Evolutionary conservation across 2,113 vertebrate species (phyloP).

Genomic region (Myrmecophaga tridactyla): DNA sequence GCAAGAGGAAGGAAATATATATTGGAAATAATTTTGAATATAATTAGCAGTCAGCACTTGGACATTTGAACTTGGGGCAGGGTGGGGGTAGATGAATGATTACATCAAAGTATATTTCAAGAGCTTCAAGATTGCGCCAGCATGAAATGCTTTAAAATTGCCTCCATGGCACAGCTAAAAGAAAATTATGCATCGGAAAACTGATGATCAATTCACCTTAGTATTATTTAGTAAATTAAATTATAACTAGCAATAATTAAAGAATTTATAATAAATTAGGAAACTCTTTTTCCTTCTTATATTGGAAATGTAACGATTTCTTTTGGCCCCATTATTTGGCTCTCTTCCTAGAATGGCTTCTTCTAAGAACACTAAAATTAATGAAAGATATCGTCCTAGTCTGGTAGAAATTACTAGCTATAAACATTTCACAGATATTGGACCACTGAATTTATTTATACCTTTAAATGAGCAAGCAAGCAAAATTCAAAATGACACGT

Average conservation of each 20-base stretch:
- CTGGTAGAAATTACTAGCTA: neutral
- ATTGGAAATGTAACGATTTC: neutral
- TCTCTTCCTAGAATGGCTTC: neutral
- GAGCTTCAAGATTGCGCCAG: neutral
- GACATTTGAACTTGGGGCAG: neutral
- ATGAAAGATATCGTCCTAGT: neutral
- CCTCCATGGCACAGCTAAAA: neutral
- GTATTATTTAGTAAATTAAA: neutral
- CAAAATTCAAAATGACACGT: slow-evolving; percentile 18
- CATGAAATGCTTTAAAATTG: neutral
- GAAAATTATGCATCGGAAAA: neutral
- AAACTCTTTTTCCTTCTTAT: neutral
- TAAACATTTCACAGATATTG: neutral
- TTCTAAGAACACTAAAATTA: slow-evolving; percentile 13
- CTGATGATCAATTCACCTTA: neutral
- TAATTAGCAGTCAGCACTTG: neutral
- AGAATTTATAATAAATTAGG: neutral
- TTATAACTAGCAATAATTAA: neutral
- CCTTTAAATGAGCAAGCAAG: slow-evolving; percentile 22
- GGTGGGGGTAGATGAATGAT: neutral
- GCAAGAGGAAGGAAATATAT: neutral
- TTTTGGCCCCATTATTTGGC: neutral
- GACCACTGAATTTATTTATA: neutral
- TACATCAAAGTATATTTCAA: neutral
- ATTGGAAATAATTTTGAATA: neutral